Conservation (phyloP, 2,113 vertebrate genomes). For the Tricholaema leucomelas region DNA sequence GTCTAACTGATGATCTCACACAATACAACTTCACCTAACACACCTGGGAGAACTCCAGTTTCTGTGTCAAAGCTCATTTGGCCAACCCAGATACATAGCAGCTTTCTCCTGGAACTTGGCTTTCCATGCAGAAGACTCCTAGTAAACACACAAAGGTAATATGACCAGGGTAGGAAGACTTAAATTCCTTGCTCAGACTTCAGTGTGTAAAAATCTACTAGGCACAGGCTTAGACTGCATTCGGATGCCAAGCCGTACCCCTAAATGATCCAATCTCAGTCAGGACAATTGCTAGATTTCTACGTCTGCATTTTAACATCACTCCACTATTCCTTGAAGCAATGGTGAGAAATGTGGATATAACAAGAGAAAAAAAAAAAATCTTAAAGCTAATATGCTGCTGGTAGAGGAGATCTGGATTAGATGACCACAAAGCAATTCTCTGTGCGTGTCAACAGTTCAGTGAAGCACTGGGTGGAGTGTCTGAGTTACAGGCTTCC, state of each 20-base stretch:
- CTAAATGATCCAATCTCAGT: not conserved
- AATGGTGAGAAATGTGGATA: not conserved
- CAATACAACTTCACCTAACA: not conserved
- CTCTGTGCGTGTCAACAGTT: not conserved
- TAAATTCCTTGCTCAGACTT: not conserved
- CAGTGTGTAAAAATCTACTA: not conserved
- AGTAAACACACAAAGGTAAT: not conserved
- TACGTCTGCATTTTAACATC: not conserved
- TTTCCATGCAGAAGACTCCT: not conserved
- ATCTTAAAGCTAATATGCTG: not conserved
- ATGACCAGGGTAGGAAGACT: rapidly evolving
- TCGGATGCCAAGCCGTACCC: not conserved
- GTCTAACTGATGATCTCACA: not conserved
- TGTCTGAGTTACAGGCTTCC: not conserved
- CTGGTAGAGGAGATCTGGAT: not conserved
- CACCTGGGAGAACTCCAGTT: not conserved
- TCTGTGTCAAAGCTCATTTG: not conserved
- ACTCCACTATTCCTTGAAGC: not conserved
- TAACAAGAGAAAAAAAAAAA: not conserved
- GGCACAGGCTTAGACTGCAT: not conserved
- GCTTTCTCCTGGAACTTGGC: not conserved
- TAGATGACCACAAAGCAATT: not conserved
- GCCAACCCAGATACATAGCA: not conserved
- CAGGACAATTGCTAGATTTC: not conserved
- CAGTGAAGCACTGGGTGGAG: not conserved